These are phyloP conservation scores for Crossocerus cetratus DNA, from an alignment of 2,888 invertebrate species.

Conservation along the genomic window DNA sequence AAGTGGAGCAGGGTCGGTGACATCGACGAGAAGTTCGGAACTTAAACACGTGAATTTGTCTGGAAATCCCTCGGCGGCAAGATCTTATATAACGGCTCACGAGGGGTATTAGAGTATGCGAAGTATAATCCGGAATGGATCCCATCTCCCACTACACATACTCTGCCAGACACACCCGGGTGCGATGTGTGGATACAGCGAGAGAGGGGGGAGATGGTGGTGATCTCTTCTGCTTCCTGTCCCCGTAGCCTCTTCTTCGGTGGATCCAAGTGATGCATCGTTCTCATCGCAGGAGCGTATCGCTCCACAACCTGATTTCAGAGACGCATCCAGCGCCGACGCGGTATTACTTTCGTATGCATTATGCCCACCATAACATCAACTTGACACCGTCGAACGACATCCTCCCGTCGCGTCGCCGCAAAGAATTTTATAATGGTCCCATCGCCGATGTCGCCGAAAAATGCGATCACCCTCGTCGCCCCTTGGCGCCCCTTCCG, in stretches of 20 bases:
- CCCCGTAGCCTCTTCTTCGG: not conserved
- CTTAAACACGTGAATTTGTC: constrained; percentile 46
- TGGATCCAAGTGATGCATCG: constrained; percentile 4
- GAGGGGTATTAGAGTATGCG: constrained; percentile 19
- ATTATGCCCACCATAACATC: not conserved
- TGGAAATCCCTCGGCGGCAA: constrained; percentile 32
- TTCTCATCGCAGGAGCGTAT: not conserved
- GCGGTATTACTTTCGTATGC: not conserved
- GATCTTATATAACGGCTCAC: constrained; percentile 31
- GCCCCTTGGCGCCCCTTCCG: not conserved
- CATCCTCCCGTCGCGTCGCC: not conserved
- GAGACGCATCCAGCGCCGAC: not conserved
- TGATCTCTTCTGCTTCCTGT: not conserved
- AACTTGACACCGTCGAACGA: not conserved
- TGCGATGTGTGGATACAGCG: too few relatives aligned
- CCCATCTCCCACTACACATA: constrained; percentile 1
- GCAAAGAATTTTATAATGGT: not conserved
- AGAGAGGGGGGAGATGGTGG: too few relatives aligned
- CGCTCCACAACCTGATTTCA: not conserved
- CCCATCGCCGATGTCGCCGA: not conserved
- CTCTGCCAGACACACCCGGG: not conserved
- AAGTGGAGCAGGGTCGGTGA: constrained; percentile 5
- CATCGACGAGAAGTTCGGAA: constrained; percentile 34
- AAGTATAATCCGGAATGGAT: constrained; percentile 26
- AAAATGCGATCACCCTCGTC: not conserved